Evolutionary conservation across 1,140 invertebrate species (phyloP), one percentile per base, ranked within the genome.

Genomic region (Brachionus rotundiformis): DNA sequence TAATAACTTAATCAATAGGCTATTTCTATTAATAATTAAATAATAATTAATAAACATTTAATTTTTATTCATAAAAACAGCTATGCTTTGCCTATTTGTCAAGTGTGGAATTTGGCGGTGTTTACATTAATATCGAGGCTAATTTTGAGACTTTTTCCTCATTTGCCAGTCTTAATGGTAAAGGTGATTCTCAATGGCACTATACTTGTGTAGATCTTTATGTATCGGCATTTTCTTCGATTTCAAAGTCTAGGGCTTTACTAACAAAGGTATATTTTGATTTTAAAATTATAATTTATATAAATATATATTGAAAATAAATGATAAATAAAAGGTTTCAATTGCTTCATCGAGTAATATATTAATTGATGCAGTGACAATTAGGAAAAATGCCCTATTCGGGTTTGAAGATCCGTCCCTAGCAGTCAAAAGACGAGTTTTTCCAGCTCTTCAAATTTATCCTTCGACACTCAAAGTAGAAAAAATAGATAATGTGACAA

Each of bases 71-170:
- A n/a, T n/a, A n/a, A n/a, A n/a, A 31, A 27, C 5, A 79, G 76
- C 7, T 79, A 33, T 79, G 76, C 76, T 79, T 79, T 79, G 44
- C 76, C 29, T 79, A 79, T 63, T 59, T 59, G 23, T 8, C 54
- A 25, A 59, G 33, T 11, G 59, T 7, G 13, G 11, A 44, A 19
- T 25, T 79, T 6, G 13, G 16, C 8, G 11, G 16, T 16, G 11
- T 79, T 19, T 25, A 13, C 25, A 31, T 79, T 7, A 23, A 41
- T 36, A 49, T 79, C 33, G 29, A 79, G 11, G 39, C 29, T 54
- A 27, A 39, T n/a, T 19, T 33, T 79, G 59, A 79, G 27, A 13
- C 3, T n/a, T 33, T 16, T 25, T 33, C 10, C 23, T 68, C 29
- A 19, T 31, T 7, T 36, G 29, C 29, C 11, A 4, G n/a, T 59